These are phyloP conservation scores for Callipepla squamata DNA, from an alignment of 2,113 vertebrate genomes.

Conservation along the genomic window DNA sequence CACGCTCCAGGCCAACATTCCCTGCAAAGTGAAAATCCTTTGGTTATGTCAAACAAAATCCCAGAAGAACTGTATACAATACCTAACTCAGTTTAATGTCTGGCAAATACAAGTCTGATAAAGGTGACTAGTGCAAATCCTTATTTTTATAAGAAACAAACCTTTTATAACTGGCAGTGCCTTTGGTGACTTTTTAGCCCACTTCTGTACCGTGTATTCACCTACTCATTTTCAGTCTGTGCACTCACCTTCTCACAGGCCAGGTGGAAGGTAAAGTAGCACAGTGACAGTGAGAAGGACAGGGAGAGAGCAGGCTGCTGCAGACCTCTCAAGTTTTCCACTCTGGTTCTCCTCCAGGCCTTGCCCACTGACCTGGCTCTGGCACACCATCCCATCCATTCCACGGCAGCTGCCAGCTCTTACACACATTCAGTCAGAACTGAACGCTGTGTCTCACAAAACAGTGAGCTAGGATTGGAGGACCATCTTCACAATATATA, in stretches of 20 bases:
- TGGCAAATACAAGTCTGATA: neutral
- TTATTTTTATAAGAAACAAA: neutral
- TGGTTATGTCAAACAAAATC: slow-evolving; percentile 31
- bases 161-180: neutral
- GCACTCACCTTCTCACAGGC: neutral
- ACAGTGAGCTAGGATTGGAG: neutral
- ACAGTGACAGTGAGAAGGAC: neutral
- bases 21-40: slow-evolving; percentile 32
- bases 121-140: neutral
- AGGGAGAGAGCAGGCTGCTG: neutral
- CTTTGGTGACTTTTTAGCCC: neutral
- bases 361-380: fast-evolving
- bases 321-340: neutral
- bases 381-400: fast-evolving
- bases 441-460: neutral
- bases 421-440: neutral
- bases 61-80: slow-evolving; percentile 3
- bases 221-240: neutral
- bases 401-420: neutral
- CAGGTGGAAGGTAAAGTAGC: neutral
- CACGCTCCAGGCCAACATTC: slow-evolving; percentile 1
- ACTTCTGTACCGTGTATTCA: neutral
- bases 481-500: neutral
- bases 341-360: neutral
- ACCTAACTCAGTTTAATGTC: neutral